Base-by-base conservation (phyloP, 2,797 vertebrate genomes). In the Lycodopsis pacificus region DNA sequence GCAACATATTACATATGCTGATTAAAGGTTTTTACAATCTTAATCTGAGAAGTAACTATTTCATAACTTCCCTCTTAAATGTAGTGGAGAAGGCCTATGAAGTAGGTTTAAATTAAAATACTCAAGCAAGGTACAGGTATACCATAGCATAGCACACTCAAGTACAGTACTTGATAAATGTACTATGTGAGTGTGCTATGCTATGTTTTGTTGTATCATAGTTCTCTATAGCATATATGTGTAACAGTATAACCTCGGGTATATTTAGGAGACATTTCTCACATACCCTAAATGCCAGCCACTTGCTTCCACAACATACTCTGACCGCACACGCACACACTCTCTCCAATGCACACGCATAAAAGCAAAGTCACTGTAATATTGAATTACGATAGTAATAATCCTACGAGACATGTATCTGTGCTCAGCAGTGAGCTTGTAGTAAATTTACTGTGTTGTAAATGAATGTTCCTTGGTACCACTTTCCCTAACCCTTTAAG, bases 201-300 rank as follows among this genome's bases (percentile, higher is more conserved):
- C 4, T n/a, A 3, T 67, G n/a, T 25, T 38, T 30, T 32, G 34
- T 59, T 42, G n/a, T 8, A 17, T 54, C 15, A 13, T 20, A 10
- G 38, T 49, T 44, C 27, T 14, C 27, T 57, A 27, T 56, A 42
- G 40, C 19, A 17, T n/a, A 30, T 25, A 51, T 25, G 7, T 3
- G 2, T 57, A 19, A 62, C n/a, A 34, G 36, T 73, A 78, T 73
- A 80, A 80, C 73, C 73, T 66, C 44, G 66, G 69, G 48, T 84
- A 82, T 87, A 76, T 83, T 86, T 86, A 85, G 77, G 40, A 54
- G 62, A 75, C 22, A 75, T 74, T 79, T 80, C 53, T 80, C 53
- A 68, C 76, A 76, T 79, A 48, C 70, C 13, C 38, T 57, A 42
- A 82, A 77, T 88, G 19, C 64, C 67, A 79, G 66, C 30, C 20